Evolutionary conservation across 2,113 vertebrate species (phyloP), one percentile per base, ranked within the genome.

Genomic region (Typhlomys cinereus): DNA sequence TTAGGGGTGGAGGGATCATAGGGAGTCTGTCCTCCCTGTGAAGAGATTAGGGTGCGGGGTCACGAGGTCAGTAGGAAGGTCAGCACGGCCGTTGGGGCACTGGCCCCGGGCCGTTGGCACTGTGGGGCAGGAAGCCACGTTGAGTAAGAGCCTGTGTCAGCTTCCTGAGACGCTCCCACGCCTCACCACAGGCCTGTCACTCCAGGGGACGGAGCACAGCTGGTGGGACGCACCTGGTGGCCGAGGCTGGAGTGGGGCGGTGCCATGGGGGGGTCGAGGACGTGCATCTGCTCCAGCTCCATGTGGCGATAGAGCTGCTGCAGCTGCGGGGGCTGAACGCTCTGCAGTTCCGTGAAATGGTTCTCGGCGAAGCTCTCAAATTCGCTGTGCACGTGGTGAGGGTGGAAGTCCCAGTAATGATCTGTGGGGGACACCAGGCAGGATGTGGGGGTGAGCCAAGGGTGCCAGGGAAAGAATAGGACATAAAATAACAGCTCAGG

Each of bases 301-400:
- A 99, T 98, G 89, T 99, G 99, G 75, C 99, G 98, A 98, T 98
- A 98, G 46, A 99, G 98, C 95, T 98, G 98, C 61, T 99, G 97
- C 44, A 99, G 95, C 97, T 99, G 99, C 0, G 99, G 98, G 29
- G 99, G 97, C 96, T 99, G 99, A 27, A 99, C 99, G 0, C 99
- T 99, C 98, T 99, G 99, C 90, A 99, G 98, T 92, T 99, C 99
- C 14, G 99, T 99, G 97, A 99, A 99, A 95, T 99, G 99, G 80
- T 97, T 98, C 95, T 99, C 99, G 4, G 98, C 97, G 67, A 99
- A 99, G 96, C 96, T 98, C 96, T 99, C 99, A 85, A 99, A 99
- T 69, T 99, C 99, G 5, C 94, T 98, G 82, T 98, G 98, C 96
- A 99, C 98, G 29, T 98, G 97, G 44, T 98, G 99, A 44, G 98